phyloP scores from a whole-genome alignment of 2,888 invertebrate genomes.

The Patella ulyssiponensis region DNA sequence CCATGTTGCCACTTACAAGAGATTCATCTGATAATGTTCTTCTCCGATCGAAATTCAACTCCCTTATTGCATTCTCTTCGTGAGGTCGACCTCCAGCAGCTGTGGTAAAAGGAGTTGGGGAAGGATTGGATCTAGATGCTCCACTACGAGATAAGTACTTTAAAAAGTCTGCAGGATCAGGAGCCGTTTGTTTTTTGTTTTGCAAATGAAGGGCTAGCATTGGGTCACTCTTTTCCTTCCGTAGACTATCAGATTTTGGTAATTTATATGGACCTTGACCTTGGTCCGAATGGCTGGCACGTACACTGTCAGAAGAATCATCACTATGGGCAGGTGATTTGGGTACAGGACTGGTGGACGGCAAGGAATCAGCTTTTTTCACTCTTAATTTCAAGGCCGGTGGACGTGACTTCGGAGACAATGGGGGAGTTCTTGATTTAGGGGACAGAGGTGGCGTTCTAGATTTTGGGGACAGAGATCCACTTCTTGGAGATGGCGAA shows the following conservation, averaged over 20 bases:
- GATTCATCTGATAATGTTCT: background rate
- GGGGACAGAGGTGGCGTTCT: background rate
- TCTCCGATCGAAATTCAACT: background rate
- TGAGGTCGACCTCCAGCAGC: background rate
- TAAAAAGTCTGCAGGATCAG: constrained; percentile 37
- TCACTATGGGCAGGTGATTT: constrained; percentile 25
- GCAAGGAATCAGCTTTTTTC: constrained; percentile 15
- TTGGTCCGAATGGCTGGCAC: constrained; percentile 34
- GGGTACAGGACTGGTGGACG: background rate
- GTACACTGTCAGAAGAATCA: constrained; percentile 34
- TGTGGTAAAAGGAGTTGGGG: background rate
- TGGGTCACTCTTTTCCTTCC: constrained; percentile 40
- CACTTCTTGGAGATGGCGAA: background rate
- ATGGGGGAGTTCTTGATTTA: background rate
- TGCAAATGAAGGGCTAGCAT: constrained; percentile 38
- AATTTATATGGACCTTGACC: constrained; percentile 32
- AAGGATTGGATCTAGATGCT: constrained; percentile 1
- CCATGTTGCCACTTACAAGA: background rate
- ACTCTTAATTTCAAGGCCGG: constrained; percentile 9
- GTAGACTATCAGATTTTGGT: constrained; percentile 14
- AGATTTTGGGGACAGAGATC: background rate
- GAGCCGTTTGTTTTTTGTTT: constrained; percentile 36
- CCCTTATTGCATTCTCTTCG: background rate
- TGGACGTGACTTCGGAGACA: background rate
- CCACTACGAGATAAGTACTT: constrained; percentile 22